phyloP scores from a whole-genome alignment of 2,797 vertebrate species.

The Aeoliscus strigatus region DNA sequence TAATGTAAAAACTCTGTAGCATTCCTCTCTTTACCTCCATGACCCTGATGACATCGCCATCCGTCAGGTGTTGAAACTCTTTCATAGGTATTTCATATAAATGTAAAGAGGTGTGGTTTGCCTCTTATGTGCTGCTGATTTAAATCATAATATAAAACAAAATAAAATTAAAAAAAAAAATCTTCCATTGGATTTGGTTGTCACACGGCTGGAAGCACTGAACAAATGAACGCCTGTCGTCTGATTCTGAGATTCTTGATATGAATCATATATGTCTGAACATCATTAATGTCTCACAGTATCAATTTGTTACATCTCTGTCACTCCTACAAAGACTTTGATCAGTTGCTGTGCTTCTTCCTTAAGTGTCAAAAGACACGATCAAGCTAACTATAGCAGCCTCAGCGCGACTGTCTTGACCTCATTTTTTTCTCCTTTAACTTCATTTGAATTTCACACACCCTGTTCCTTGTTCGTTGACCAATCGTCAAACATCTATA shows the following conservation, averaged over 20 bases:
- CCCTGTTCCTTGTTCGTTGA: slow-evolving; percentile 57
- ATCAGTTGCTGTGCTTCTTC: slow-evolving; percentile 32
- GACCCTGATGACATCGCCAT: slow-evolving; percentile 2
- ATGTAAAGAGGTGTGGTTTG: no score
- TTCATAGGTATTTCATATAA: no score
- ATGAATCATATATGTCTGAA: slow-evolving; percentile 28
- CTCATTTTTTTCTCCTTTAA: slow-evolving; percentile 12
- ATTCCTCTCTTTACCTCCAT: slow-evolving; percentile 8
- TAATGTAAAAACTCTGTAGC: no score
- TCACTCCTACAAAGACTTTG: slow-evolving; percentile 33
- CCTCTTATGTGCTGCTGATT: no score
- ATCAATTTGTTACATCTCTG: slow-evolving; percentile 36
- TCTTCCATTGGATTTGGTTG: slow-evolving; percentile 14
- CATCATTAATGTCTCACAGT: slow-evolving; percentile 23
- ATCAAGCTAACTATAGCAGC: slow-evolving; percentile 38
- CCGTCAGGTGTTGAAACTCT: no score
- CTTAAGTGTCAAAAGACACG: slow-evolving; percentile 49
- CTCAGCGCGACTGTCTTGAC: slow-evolving; percentile 11
- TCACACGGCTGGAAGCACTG: slow-evolving; percentile 16
- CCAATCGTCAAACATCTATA: slow-evolving; percentile 58
- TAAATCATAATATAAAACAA: no score
- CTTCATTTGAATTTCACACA: slow-evolving; percentile 49
- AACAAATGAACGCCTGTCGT: slow-evolving; percentile 22
- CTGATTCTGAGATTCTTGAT: slow-evolving; percentile 19
- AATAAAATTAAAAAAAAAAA: no score